Evolutionary conservation across 2,797 vertebrate genomes (phyloP), one percentile per base, ranked within the genome.

Genomic region (Acrocephalus scirpaceus): DNA sequence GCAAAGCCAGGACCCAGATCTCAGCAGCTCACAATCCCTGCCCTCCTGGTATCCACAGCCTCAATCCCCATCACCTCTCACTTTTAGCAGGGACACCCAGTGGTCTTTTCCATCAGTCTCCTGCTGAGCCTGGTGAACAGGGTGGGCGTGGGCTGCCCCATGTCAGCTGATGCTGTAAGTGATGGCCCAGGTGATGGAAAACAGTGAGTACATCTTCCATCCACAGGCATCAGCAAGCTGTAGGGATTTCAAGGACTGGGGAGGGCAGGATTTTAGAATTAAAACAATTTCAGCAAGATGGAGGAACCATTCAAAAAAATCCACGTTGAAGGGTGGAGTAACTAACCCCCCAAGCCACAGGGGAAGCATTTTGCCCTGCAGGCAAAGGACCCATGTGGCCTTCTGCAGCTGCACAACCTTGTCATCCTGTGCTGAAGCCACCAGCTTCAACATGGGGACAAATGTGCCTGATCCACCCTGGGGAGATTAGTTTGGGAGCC

Each of bases 391-490:
- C 1, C 3, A 1, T 14, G 16, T 29, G 48, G 12, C 21, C 7
- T 69, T 18, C 23, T 27, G 34, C 40, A 42, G 21, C 6, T n/a
- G 14, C 5, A 3, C 30, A 73, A 20, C 27, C 38, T 32, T n/a
- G 13, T 14, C 26, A n/a, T 19, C 4, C 7, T 42, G 18, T 47
- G 42, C 90, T 64, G 64, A 72, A 93, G 62, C n/a, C 65, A 74
- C 30, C 0, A 0, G 27, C 17, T 51, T 11, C 1, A 3, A 13
- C 13, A 20, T 4, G 29, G 38, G 53, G 12, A 73, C 16, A 85
- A n/a, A 51, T 14, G 17, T 44, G 16, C 23, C 38, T 73, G 26
- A 13, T 5, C 10, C 11, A 26, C 10, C 8, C 4, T 17, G n/a
- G 26, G 15, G 13, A 82, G 30, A 42, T 20, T 9, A 54, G 2